A percentile compares a stretch with the other conserved stretches of the same genome.
Evolutionary conservation across 2,797 vertebrate species (phyloP).

Genomic region (Telmatherina bonti): DNA sequence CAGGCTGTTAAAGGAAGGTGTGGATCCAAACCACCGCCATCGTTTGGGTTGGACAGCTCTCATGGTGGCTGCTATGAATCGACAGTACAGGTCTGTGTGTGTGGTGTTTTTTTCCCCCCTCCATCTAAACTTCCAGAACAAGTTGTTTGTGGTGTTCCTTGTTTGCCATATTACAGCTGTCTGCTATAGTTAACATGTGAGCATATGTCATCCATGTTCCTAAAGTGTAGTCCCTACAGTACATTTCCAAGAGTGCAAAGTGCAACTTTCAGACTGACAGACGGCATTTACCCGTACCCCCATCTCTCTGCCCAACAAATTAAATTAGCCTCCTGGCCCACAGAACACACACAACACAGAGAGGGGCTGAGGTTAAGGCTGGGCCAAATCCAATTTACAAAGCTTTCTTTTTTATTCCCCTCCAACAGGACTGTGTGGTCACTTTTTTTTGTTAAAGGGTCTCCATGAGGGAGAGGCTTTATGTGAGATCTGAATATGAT

Average conservation of each 20-base stretch:
- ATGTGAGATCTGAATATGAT: slow-evolving; percentile 58
- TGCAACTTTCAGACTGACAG: slow-evolving; percentile 77
- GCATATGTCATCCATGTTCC: slow-evolving; percentile 56
- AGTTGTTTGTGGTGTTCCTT: neutral
- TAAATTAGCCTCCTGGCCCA: slow-evolving; percentile 84
- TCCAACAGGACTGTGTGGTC: slow-evolving; percentile 59
- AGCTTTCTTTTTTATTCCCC: slow-evolving; percentile 32
- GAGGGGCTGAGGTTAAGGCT: slow-evolving; percentile 79
- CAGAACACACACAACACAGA: slow-evolving; percentile 81
- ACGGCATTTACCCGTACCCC: slow-evolving; percentile 74
- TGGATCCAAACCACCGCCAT: slow-evolving; percentile 89
- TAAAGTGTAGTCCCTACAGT: slow-evolving; percentile 67
- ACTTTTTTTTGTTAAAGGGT: slow-evolving; percentile 55
- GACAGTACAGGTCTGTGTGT: slow-evolving; percentile 86
- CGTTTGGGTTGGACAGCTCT: slow-evolving; percentile 94
- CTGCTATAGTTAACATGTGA: slow-evolving; percentile 28
- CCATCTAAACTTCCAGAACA: slow-evolving; percentile 5
- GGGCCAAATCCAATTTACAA: slow-evolving; percentile 84
- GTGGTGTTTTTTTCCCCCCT: neutral
- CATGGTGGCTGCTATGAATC: slow-evolving; percentile 95
- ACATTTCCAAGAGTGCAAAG: slow-evolving; percentile 77
- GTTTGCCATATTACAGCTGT: slow-evolving; percentile 46
- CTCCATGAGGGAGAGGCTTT: slow-evolving; percentile 49
- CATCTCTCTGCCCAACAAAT: slow-evolving; percentile 80
- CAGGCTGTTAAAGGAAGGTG: slow-evolving; percentile 88